Evolutionary conservation across 2,888 invertebrate genomes (phyloP).

Genomic region (Stratiomys singularior): DNA sequence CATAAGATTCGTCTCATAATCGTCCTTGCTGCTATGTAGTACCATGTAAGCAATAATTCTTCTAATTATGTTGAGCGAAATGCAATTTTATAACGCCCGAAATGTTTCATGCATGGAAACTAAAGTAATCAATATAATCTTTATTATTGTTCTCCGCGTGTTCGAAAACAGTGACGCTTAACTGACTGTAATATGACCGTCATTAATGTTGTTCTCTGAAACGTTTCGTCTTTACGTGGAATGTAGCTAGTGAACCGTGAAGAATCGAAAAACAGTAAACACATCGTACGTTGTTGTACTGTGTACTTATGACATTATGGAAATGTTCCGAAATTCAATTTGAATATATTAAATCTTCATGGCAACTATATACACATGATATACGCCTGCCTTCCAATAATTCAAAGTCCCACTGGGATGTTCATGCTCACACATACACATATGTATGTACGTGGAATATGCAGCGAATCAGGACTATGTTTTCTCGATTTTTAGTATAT

Average conservation of each 20-base stretch:
- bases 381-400: neutral
- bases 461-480: conserved; percentile 42
- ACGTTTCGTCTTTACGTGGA: conserved; percentile 6
- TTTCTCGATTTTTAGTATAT: conserved; percentile 44
- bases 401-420: neutral
- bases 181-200: conserved; percentile 32
- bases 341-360: conserved; percentile 54
- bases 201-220: conserved; percentile 22
- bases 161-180: neutral
- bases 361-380: conserved; percentile 38
- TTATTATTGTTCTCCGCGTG: neutral
- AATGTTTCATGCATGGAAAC: too few species aligned
- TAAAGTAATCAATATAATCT: neutral
- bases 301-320: conserved; percentile 54
- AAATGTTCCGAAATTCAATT: conserved; percentile 53
- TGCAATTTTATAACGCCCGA: too few species aligned
- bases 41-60: too few species aligned
- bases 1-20: too few species aligned
- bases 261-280: conserved; percentile 51
- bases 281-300: conserved; percentile 36
- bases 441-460: neutral
- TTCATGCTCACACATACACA: neutral
- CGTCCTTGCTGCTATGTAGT: too few species aligned
- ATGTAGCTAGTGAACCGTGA: conserved; percentile 9
- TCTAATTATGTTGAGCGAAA: too few species aligned